A percentile compares a stretch with the other conserved stretches of the same genome.
Conservation (phyloP, 2,797 vertebrate species). For the Phrynocephalus vlangalii region DNA sequence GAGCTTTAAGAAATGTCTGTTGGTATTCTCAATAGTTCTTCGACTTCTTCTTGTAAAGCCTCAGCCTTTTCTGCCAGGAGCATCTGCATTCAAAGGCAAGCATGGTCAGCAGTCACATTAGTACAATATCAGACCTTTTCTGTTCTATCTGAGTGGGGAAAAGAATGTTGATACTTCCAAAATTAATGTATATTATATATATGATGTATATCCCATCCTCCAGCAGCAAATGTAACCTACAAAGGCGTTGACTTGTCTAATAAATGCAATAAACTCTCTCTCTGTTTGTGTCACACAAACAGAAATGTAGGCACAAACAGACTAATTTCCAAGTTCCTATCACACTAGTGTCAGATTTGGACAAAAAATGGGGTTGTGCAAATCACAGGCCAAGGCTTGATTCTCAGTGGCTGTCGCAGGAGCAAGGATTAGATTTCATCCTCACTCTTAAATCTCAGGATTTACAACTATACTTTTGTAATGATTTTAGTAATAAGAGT, state of each 20-base stretch:
- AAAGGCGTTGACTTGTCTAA: background rate
- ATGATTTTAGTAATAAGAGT: too few species aligned
- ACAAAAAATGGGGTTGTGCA: background rate
- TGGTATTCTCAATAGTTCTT: conserved; percentile 87
- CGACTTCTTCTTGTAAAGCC: conserved; percentile 90
- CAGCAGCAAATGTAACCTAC: background rate
- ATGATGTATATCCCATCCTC: background rate
- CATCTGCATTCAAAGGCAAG: conserved; percentile 82
- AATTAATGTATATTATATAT: background rate
- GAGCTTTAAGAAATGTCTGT: conserved; percentile 77
- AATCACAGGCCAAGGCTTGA: background rate
- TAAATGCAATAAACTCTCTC: background rate
- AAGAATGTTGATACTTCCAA: background rate
- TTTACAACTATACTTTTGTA: background rate
- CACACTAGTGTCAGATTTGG: too few species aligned
- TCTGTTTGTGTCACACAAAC: background rate
- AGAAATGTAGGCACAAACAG: too few species aligned
- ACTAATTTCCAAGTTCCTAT: background rate
- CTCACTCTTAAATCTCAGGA: background rate
- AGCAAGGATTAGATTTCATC: background rate
- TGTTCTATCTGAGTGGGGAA: background rate
- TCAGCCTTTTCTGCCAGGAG: conserved; percentile 92
- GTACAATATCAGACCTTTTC: conserved; percentile 24
- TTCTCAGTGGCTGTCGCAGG: background rate
- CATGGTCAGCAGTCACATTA: conserved; percentile 17